Base-by-base conservation (phyloP, 1,140 invertebrate genomes). In the Sitophilus oryzae region DNA sequence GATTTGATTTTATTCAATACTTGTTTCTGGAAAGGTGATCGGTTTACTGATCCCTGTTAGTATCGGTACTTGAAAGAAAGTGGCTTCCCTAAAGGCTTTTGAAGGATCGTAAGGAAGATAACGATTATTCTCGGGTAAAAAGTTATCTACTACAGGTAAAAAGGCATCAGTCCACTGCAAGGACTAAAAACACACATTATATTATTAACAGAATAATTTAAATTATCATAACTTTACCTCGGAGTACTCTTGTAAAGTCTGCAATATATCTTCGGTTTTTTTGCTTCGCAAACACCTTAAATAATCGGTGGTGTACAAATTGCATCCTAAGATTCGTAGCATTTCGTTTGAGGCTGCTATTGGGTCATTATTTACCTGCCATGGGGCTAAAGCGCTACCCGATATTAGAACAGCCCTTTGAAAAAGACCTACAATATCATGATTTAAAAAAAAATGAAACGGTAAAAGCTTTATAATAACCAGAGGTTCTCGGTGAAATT, bases 381-480 rank as follows among this genome's bases (percentile, higher is more conserved):
- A 86, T 10, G 77, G 76, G 51, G 79, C 75, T 2, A 84, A 63
- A 0, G 83, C 77, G 16, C 84, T 84, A 0, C 86, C 85, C 22
- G 83, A 85, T 76, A 88, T 85, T 6, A 90, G 67, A 30, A 91
- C 79, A 0, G 79, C 79, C 58, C 81, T 75, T 34, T 83, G 76
- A 66, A 89, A 86, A 38, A 86, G 68, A 46, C 76, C 81, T 81
- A 65, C 14, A 66, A n/a, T n/a, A n/a, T n/a, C n/a, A n/a, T n/a
- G n/a, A n/a, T n/a, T n/a, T n/a, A n/a, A n/a, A 62, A 42, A 43
- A 34, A 30, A 30, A 30, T 30, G 25, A 11, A 30, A 30, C 25
- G 11, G 25, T 30, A 6, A 30, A 30, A 30, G 11, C 11, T 11
- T 30, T 5, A 11, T 30, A 30, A 11, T 14, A 25, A 81, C 81